These are phyloP conservation scores for Protonemura montana DNA, from an alignment of 2,888 invertebrate genomes.

Conservation along the genomic window DNA sequence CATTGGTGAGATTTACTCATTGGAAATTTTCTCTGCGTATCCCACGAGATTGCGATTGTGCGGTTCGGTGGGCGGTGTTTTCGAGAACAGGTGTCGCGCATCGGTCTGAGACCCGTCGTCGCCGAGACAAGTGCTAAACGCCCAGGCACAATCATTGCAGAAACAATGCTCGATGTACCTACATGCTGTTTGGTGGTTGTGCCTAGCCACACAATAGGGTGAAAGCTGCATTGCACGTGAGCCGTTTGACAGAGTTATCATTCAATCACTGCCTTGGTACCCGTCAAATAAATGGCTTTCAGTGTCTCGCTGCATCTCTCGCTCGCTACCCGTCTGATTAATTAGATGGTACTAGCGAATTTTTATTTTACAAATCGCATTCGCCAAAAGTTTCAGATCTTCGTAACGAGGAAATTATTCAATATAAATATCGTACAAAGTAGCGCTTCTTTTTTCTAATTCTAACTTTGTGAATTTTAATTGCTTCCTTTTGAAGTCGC, in stretches of 20 bases:
- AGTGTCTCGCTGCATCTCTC: background rate
- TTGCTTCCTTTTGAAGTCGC: background rate
- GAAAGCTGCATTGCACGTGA: background rate
- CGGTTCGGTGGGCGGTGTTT: too few species aligned
- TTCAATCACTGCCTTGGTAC: background rate
- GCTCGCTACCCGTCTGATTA: background rate
- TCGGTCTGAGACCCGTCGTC: background rate
- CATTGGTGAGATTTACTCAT: too few species aligned
- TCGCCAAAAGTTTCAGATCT: background rate
- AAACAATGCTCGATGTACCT: background rate
- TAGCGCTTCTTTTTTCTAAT: background rate
- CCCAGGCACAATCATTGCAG: background rate
- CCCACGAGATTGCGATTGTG: too few species aligned
- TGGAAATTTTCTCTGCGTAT: too few species aligned
- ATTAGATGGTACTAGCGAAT: background rate
- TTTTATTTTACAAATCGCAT: background rate
- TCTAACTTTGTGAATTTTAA: constrained; percentile 1
- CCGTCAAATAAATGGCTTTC: background rate
- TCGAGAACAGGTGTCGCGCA: too few species aligned
- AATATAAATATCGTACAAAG: background rate
- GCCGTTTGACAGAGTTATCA: background rate
- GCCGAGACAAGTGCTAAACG: background rate
- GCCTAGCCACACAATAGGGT: background rate
- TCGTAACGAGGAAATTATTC: background rate
- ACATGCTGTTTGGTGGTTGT: too few species aligned